Evolutionary conservation across 2,797 vertebrate genomes (phyloP).

Genomic region (Lepus oiostolus): DNA sequence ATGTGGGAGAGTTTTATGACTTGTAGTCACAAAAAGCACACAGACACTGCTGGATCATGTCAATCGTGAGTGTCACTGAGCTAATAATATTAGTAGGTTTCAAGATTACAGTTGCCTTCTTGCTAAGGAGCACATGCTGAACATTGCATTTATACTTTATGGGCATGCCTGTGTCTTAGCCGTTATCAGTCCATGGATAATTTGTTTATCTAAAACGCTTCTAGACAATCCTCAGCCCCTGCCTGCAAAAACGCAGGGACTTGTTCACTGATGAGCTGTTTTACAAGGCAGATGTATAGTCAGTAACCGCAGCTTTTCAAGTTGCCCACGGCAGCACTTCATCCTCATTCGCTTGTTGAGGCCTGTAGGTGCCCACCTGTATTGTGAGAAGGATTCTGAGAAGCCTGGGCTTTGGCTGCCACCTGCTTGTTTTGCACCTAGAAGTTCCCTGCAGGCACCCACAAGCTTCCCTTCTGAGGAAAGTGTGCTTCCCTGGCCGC

Average conservation of each 20-base stretch:
- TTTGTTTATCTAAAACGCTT: not conserved
- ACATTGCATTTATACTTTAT: not conserved
- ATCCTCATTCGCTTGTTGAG: not conserved
- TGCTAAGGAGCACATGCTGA: not conserved
- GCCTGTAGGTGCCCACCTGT: not conserved
- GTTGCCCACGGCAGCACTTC: not conserved
- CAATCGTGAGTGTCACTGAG: not conserved
- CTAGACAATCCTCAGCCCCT: too few species aligned
- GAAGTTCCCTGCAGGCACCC: not conserved
- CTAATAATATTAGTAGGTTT: not conserved
- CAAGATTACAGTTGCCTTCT: not conserved
- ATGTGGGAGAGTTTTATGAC: not conserved
- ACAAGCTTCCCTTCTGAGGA: not conserved
- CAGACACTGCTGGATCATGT: not conserved
- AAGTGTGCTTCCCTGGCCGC: not conserved
- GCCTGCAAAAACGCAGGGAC: not conserved
- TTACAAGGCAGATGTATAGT: not conserved
- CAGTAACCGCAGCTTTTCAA: not conserved
- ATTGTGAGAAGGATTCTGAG: not conserved
- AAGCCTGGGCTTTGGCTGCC: not conserved
- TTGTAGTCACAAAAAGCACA: not conserved
- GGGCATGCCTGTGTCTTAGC: not conserved
- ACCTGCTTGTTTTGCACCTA: not conserved
- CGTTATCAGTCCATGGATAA: not conserved
- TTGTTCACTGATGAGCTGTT: not conserved